Percentiles rank a stretch among this genome's conserved stretches.
phyloP scores from a whole-genome alignment of 2,797 vertebrate species.

The Epinephelus malabaricus region DNA sequence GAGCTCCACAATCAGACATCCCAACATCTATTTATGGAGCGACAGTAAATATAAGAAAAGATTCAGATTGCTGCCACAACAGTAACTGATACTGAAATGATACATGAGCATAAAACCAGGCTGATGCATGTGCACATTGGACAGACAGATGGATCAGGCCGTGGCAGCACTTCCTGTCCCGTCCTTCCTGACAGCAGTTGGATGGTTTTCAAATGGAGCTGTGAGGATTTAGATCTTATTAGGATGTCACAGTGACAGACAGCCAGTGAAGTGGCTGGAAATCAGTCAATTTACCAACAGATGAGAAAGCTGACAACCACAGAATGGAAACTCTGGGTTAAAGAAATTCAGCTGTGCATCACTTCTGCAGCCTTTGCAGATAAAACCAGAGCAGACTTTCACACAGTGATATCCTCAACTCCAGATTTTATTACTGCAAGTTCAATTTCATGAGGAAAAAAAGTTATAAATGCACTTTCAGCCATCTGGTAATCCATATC shows the following conservation, averaged over 20 bases:
- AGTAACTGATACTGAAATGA: conserved; percentile 13
- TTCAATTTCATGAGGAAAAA: conserved; percentile 11
- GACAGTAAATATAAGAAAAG: background rate
- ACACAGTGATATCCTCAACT: background rate
- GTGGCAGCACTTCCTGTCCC: conserved; percentile 9
- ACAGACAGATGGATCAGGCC: conserved; percentile 1
- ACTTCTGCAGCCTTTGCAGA: background rate
- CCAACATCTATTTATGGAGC: background rate
- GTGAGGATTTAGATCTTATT: conserved; percentile 41
- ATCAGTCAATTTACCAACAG: conserved; percentile 39
- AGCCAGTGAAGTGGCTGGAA: conserved; percentile 34
- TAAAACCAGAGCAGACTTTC: background rate
- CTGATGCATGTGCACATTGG: background rate
- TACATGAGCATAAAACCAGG: background rate
- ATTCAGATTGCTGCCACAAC: conserved; percentile 13
- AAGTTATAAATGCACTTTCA: background rate
- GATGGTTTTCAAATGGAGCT: conserved; percentile 38
- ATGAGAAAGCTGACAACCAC: conserved; percentile 26
- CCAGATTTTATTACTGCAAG: conserved; percentile 9
- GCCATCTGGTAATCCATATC: conserved; percentile 3
- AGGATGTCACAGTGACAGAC: conserved; percentile 38
- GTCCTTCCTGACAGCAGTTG: conserved; percentile 15
- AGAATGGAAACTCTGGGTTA: conserved; percentile 2
- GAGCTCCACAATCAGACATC: background rate
- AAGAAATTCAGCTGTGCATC: conserved; percentile 13